Conservation (phyloP, 1,140 invertebrate genomes). For the Aphidius gifuensis region DNA sequence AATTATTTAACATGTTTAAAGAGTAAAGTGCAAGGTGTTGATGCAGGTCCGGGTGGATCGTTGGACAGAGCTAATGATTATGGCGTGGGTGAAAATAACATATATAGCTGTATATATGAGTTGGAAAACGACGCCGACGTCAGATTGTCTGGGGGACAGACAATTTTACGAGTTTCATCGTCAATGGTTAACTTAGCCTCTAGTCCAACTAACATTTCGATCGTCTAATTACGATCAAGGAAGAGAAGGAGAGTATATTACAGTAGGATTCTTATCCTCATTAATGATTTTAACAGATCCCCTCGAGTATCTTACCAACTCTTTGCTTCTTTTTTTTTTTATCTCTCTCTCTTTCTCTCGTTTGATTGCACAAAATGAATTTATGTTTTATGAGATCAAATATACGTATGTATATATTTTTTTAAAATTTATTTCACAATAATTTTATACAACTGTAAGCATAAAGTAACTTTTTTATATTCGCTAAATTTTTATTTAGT, state of each 20-base stretch:
- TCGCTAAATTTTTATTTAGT: too few species aligned
- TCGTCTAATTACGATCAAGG: conserved; percentile 12
- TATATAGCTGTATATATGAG: conserved; percentile 11
- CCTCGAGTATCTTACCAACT: conserved; percentile 7
- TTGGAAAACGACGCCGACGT: conserved; percentile 20
- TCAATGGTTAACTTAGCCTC: neutral
- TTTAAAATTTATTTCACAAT: too few species aligned
- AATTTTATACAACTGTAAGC: too few species aligned
- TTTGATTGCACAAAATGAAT: too few species aligned
- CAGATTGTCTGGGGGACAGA: neutral
- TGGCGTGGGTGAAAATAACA: conserved; percentile 48
- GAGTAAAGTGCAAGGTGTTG: conserved; percentile 50
- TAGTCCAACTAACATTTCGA: neutral
- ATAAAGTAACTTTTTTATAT: too few species aligned
- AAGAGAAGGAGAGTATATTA: neutral
- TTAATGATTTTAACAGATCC: conserved; percentile 9
- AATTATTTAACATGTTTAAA: too few species aligned
- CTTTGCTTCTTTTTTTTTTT: neutral
- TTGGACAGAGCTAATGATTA: conserved; percentile 40
- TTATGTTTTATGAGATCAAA: too few species aligned
- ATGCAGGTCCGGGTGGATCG: conserved; percentile 35
- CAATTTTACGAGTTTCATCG: conserved; percentile 17
- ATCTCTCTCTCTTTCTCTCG: too few species aligned
- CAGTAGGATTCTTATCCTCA: neutral
- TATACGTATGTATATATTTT: too few species aligned